Conservation (phyloP, 2,888 invertebrate genomes). For the Limnephilus auricula region DNA sequence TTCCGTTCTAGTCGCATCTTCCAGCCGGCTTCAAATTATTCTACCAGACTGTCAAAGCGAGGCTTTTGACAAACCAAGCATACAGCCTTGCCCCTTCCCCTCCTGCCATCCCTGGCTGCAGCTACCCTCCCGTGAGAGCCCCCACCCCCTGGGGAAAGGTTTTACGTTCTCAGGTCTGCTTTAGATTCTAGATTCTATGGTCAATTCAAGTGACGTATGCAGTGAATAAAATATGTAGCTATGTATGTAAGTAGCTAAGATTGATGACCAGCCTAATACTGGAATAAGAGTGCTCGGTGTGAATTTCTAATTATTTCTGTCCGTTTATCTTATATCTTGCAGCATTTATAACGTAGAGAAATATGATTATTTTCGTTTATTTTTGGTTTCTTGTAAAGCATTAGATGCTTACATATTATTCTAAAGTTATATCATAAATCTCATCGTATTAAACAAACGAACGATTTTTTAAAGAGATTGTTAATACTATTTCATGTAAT, state of each 20-base stretch:
- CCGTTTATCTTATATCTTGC: background rate
- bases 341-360: too few species aligned
- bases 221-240: background rate
- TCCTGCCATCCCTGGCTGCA: background rate
- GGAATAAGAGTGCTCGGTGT: background rate
- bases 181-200: constrained; percentile 33
- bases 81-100: constrained; percentile 56
- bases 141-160: constrained; percentile 24
- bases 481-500: too few species aligned
- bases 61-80: constrained; percentile 67
- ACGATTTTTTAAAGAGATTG: too few species aligned
- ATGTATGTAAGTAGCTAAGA: background rate
- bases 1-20: constrained; percentile 51
- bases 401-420: too few species aligned
- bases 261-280: background rate
- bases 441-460: too few species aligned
- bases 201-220: constrained; percentile 17
- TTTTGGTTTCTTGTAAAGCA: too few species aligned
- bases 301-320: background rate
- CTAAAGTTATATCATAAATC: too few species aligned
- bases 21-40: constrained; percentile 55
- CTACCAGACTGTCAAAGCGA: constrained; percentile 63
- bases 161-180: constrained; percentile 52
- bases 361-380: too few species aligned
- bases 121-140: constrained; percentile 43